phyloP scores from a whole-genome alignment of 2,797 vertebrate species.

The Apogon hyalosoma region DNA sequence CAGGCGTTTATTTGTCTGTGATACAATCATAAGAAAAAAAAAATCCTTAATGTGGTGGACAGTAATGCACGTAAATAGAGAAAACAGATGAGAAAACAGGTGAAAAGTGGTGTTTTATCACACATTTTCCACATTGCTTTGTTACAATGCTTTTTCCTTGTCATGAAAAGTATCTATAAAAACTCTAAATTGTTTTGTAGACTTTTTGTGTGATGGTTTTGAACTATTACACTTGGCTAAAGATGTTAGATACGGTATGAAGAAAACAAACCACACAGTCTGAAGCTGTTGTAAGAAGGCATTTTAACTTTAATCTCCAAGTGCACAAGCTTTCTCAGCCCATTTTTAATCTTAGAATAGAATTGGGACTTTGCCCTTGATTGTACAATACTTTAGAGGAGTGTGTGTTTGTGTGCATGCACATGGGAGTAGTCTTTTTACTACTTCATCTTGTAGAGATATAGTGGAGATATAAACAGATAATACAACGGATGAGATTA shows the following conservation, averaged over 20 bases:
- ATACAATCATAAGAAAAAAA: constrained; percentile 14
- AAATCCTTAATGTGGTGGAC: constrained; percentile 15
- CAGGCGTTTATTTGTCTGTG: constrained; percentile 27
- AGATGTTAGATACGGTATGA: constrained; percentile 12
- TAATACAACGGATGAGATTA: constrained; percentile 27
- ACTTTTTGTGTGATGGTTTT: constrained; percentile 1
- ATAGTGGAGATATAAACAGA: constrained; percentile 42
- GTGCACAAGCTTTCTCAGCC: constrained; percentile 15
- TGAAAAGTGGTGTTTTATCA: constrained; percentile 13
- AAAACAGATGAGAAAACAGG: constrained; percentile 11
- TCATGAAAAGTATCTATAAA: neutral
- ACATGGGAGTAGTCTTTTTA: constrained; percentile 21
- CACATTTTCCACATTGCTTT: neutral
- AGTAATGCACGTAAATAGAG: constrained; percentile 18
- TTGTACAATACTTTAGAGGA: constrained; percentile 31
- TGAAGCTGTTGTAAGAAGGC: constrained; percentile 25
- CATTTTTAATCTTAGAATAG: constrained; percentile 24
- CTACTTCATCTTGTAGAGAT: constrained; percentile 27
- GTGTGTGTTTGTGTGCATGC: neutral
- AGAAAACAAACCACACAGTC: constrained; percentile 18
- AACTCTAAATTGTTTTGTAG: neutral
- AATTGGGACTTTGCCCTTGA: constrained; percentile 48
- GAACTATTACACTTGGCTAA: constrained; percentile 10
- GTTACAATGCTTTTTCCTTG: neutral
- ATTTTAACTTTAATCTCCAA: constrained; percentile 48